Conservation (phyloP, 2,888 invertebrate species). For the Luperina nickerlii region DNA sequence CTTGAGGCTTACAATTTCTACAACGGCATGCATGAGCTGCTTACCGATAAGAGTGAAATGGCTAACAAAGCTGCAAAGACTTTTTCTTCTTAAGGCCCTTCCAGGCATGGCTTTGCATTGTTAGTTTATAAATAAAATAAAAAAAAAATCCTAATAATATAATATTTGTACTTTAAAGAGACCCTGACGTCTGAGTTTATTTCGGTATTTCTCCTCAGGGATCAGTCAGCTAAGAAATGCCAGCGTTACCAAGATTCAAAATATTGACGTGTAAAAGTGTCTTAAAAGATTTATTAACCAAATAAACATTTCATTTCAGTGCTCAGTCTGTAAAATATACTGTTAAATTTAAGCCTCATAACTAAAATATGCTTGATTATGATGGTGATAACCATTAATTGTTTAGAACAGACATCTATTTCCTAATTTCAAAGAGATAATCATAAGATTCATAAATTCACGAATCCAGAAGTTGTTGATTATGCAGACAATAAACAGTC, state of each 20-base stretch:
- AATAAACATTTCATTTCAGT: neutral
- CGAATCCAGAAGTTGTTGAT: slow-evolving; percentile 43
- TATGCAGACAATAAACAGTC: slow-evolving; percentile 50
- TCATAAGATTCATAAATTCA: slow-evolving; percentile 14
- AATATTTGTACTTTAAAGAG: no score
- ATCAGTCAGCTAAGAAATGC: neutral
- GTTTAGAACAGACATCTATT: neutral
- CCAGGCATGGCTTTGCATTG: no score
- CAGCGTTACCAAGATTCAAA: neutral
- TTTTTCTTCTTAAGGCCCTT: no score
- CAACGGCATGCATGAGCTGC: no score
- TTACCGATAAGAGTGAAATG: no score
- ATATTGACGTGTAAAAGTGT: neutral
- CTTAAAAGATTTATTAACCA: neutral
- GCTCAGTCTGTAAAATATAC: neutral
- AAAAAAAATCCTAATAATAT: no score
- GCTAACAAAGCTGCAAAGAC: no score
- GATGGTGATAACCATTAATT: neutral
- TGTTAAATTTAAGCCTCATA: neutral
- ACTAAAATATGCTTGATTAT: neutral
- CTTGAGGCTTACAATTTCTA: no score
- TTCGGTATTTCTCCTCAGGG: neutral
- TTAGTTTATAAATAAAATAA: no score
- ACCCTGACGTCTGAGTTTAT: neutral
- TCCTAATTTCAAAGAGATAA: neutral